Evolutionary conservation across 2,888 invertebrate genomes (phyloP).

Genomic region (Drosophila rubida): DNA sequence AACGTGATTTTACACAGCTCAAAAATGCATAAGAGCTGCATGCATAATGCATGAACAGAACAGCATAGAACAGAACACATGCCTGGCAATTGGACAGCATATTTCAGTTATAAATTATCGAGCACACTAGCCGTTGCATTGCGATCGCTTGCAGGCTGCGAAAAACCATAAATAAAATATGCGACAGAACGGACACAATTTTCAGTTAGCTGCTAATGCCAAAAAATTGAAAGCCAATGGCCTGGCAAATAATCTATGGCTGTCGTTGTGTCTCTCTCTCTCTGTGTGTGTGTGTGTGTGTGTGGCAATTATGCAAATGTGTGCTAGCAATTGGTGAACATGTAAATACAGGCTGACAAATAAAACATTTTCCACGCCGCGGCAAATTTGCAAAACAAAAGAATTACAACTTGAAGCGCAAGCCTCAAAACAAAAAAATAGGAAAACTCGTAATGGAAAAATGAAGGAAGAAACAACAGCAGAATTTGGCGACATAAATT

Average conservation of each 20-base stretch:
- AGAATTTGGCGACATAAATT: conserved; percentile 68
- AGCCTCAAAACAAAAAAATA: neutral
- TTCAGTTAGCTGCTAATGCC: conserved; percentile 31
- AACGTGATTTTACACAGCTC: neutral
- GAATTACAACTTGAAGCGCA: conserved; percentile 46
- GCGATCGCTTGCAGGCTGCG: conserved; percentile 20
- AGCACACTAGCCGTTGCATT: neutral
- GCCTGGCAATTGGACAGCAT: conserved; percentile 26
- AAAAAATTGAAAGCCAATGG: conserved; percentile 48
- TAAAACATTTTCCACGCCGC: conserved; percentile 53
- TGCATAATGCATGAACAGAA: conserved; percentile 18
- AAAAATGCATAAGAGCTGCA: conserved; percentile 16
- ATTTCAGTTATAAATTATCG: conserved; percentile 33
- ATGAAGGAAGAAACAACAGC: conserved; percentile 5
- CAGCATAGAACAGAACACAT: no score
- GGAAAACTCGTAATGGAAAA: conserved; percentile 26
- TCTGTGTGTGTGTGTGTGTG: conserved; percentile 3
- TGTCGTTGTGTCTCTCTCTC: no score
- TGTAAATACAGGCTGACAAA: conserved; percentile 58
- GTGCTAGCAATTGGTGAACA: conserved; percentile 46
- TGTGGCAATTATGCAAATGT: conserved; percentile 65
- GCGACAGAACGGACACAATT: conserved; percentile 8
- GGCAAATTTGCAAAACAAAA: conserved; percentile 47
- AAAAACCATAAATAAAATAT: conserved; percentile 49
- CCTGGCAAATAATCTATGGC: conserved; percentile 14